These are phyloP conservation scores for Acromyrmex heyeri DNA, from an alignment of 1,140 invertebrate genomes.

Conservation along the genomic window DNA sequence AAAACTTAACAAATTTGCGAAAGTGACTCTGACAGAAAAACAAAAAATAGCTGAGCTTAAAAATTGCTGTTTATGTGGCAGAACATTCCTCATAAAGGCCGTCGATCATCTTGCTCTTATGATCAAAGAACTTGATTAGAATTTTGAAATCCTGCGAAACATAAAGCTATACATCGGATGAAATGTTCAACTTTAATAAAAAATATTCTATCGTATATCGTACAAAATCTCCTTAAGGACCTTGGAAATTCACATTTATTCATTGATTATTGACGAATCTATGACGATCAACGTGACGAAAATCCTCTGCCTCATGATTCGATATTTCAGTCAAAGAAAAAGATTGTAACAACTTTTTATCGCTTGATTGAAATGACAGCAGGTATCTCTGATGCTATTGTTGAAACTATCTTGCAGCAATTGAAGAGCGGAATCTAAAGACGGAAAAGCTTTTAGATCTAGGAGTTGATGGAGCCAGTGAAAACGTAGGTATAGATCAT, in stretches of 20 bases:
- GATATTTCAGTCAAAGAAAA: constrained; percentile 5
- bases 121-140: not conserved
- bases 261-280: not conserved
- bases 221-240: not conserved
- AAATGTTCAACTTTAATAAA: not conserved
- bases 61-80: constrained; percentile 3
- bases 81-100: not conserved
- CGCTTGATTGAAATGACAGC: not conserved
- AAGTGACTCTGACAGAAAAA: not conserved
- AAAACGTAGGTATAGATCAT: not conserved
- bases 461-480: not conserved
- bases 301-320: not conserved
- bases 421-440: not conserved
- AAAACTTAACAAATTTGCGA: not conserved
- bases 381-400: not conserved
- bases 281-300: not conserved
- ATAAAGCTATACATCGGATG: not conserved
- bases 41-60: not conserved
- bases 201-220: not conserved
- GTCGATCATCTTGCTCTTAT: not conserved
- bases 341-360: not conserved
- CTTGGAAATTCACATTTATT: not conserved
- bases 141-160: not conserved
- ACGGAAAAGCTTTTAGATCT: not conserved
- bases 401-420: not conserved